Evolutionary conservation across 2,888 invertebrate genomes (phyloP), one percentile per base, ranked within the genome.

Genomic region (Himalopsyche tibetana): DNA sequence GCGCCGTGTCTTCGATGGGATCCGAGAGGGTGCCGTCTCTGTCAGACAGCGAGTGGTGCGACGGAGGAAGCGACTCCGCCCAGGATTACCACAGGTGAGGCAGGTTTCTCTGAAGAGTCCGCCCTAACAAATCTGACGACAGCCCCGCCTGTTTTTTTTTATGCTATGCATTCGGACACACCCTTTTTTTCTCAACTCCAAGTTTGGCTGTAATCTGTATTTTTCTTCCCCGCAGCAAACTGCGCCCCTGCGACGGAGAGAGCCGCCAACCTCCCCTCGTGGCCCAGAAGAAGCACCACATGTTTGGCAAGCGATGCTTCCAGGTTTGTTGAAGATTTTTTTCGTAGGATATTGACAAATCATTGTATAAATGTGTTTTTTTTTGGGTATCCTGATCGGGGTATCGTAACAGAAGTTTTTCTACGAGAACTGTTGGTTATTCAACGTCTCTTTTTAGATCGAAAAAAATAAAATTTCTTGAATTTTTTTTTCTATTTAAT

Each of bases 1-100:
- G 97, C 90, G 98, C 98, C 0, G 98, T 98, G 55, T 98, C 98
- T 87, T 98, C 98, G 2, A 97, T 98, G 97, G 97, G 97, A 4
- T 97, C 97, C 2, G 98, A 98, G 90, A 94, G 98, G 17, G 97
- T 98, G 12, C 97, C 97, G 4, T 97, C 97, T 0, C 93, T 97
- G 2, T 97, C 97, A 1, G 98, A 98, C 90, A 96, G 97, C 4
- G 98, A 97, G 90, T 98, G 97, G 97, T 97, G 97, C 91, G 98
- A 98, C 90, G 95, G 94, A 69, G 97, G 97, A 51, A 97, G 96
- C 82, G 97, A 98, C 90, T 97, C 97, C 0, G 96, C 96, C 1
- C 96, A 96, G 91, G 97, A 97, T 91, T 97, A 96, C 90, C 95
- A 96, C 90, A 94, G 94, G 94, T 94, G 36, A 81, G 82, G 15